Evolutionary conservation across 2,888 invertebrate genomes (phyloP).

Genomic region (Ischnus inquisitorius): DNA sequence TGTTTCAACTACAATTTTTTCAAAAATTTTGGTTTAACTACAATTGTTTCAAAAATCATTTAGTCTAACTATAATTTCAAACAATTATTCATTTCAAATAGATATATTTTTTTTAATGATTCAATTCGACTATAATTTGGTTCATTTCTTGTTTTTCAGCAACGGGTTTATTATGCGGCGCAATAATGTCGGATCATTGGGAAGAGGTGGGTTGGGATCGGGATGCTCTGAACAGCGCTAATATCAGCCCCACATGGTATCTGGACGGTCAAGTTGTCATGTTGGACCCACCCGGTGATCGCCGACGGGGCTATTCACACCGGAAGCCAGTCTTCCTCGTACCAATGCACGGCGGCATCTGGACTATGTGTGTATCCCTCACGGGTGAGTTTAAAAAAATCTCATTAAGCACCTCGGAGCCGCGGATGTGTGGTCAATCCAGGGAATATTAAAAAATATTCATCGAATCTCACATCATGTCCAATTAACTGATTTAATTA

Average conservation of each 20-base stretch:
- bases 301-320: slow-evolving; percentile 72
- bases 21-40: too few species aligned
- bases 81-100: too few species aligned
- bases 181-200: slow-evolving; percentile 97
- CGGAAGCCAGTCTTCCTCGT: slow-evolving; percentile 89
- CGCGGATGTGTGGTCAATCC: too few species aligned
- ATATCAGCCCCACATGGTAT: slow-evolving; percentile 90
- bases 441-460: too few species aligned
- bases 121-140: too few species aligned
- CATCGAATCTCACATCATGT: too few species aligned
- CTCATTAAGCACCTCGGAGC: neutral
- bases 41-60: too few species aligned
- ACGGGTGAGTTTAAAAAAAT: slow-evolving; percentile 87
- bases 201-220: slow-evolving; percentile 94
- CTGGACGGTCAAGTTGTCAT: slow-evolving; percentile 92
- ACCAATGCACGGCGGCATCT: slow-evolving; percentile 96
- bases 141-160: slow-evolving; percentile 71
- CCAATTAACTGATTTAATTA: too few species aligned
- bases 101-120: too few species aligned
- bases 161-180: slow-evolving; percentile 93
- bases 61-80: too few species aligned
- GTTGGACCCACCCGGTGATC: slow-evolving; percentile 81
- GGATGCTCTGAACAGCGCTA: slow-evolving; percentile 87
- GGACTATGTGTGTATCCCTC: slow-evolving; percentile 94
- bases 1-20: too few species aligned